Evolutionary conservation across 64 coral and sea anemone species (phyloP), one percentile per base, ranked within the genome.

Genomic region (Montipora foliosa): DNA sequence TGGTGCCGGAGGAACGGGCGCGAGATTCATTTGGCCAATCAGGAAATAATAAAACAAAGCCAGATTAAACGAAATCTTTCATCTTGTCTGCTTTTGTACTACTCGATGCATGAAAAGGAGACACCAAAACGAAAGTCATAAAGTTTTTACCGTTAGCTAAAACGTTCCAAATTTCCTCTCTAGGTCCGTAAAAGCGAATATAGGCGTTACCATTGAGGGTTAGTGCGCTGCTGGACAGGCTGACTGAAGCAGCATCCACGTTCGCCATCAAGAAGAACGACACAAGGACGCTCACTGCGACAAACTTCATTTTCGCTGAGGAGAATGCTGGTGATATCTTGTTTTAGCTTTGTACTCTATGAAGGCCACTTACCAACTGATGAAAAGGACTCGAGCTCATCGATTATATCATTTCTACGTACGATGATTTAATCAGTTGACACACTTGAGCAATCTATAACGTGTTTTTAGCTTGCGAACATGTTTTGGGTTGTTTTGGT

Each of bases 141-240:
- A 68, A 70, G 5, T 70, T 71, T 81, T 70, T 83, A 85, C 82
- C 82, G 44, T 85, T 0, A 0, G 82, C 71, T 67, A 85, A 85
- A 70, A 66, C 82, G 45, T 19, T 48, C 82, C 82, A 85, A 71
- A 85, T 50, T n/a, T 6, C 82, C 22, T 85, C 82, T 71, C 6
- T 70, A 70, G 46, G 45, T 7, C 19, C 82, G 46, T 25, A 71
- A 85, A 85, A 85, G 59, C 11, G 44, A 71, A 85, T 71, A 16
- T 72, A 17, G 70, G 82, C 82, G 82, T 85, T 85, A 85, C 82
- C 82, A 71, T 85, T 85, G 19, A 85, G 82, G 14, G 82, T 70
- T 64, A 85, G 16, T n/a, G 50, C 16, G 45, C 2, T 85, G 46
- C 44, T 85, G 2, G 82, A 70, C 19, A 85, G 64, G 16, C 62